These are phyloP conservation scores for Drosophila dives DNA, from an alignment of 2,888 invertebrate species.

Conservation along the genomic window DNA sequence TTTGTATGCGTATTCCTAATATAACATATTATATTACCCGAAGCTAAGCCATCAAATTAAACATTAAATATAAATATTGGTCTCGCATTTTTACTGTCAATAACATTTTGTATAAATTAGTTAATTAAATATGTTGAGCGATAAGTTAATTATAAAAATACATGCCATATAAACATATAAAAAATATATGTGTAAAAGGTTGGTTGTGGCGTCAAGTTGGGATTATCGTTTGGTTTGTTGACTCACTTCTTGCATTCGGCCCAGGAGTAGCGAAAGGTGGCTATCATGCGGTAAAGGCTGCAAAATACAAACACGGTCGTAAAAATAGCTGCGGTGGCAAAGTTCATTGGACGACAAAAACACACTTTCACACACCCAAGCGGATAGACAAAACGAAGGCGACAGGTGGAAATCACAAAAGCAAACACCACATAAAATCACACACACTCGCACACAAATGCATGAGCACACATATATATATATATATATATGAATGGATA, in stretches of 20 bases:
- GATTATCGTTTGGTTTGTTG: conserved; percentile 13
- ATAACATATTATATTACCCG: neutral
- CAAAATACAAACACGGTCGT: conserved; percentile 71
- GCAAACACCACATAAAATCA: conserved; percentile 38
- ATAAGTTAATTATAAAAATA: conserved; percentile 22
- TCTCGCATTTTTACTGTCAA: conserved; percentile 32
- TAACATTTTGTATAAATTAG: conserved; percentile 34
- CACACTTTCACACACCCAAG: conserved; percentile 13
- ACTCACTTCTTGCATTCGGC: conserved; percentile 69
- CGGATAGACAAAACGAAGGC: conserved; percentile 11
- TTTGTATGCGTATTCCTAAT: neutral
- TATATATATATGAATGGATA: conserved; percentile 25
- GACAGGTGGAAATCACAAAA: conserved; percentile 33
- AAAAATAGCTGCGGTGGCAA: conserved; percentile 31
- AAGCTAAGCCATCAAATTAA: conserved; percentile 22
- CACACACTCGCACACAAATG: conserved; percentile 30
- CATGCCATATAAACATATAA: neutral
- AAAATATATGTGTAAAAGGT: conserved; percentile 6
- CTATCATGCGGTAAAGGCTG: conserved; percentile 81
- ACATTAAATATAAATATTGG: conserved; percentile 39
- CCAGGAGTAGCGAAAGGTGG: conserved; percentile 77
- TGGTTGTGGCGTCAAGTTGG: conserved; percentile 32
- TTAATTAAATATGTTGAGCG: conserved; percentile 41
- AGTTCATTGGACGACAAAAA: conserved; percentile 38
- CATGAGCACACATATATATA: conserved; percentile 34